Evolutionary conservation across 2,797 vertebrate genomes (phyloP).

Genomic region (Lepilemur ruficaudatus): DNA sequence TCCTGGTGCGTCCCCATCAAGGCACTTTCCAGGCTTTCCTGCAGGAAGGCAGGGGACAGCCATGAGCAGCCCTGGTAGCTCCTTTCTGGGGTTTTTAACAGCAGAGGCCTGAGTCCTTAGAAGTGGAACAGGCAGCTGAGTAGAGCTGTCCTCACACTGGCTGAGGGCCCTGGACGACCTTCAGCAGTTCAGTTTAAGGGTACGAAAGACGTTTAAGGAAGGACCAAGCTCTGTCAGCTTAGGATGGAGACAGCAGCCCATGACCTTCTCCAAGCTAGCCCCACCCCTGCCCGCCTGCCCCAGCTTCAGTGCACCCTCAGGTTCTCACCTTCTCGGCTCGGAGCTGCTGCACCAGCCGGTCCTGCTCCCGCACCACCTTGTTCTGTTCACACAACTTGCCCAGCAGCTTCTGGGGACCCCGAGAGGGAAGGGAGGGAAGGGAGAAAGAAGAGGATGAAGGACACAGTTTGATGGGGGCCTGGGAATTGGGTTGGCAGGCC

Average conservation of each 20-base stretch:
- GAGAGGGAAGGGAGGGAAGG: not conserved
- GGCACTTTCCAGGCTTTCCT: constrained; percentile 96
- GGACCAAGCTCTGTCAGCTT: not conserved
- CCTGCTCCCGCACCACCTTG: constrained; percentile 93
- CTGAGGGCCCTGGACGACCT: not conserved
- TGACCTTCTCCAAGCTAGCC: not conserved
- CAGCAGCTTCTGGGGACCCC: constrained; percentile 91
- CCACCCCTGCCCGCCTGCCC: accelerated
- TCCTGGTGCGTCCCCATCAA: constrained; percentile 96
- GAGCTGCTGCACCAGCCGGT: constrained; percentile 92
- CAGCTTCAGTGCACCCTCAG: accelerated
- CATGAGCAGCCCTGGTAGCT: accelerated
- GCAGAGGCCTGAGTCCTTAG: not conserved
- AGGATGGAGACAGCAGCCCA: not conserved
- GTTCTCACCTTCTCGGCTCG: constrained; percentile 93
- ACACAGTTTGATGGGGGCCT: not conserved
- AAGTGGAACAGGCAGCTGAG: too few species aligned
- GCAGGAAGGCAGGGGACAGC: not conserved
- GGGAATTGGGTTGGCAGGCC: not conserved
- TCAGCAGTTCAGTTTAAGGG: too few species aligned
- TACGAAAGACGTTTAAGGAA: not conserved
- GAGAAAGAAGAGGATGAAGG: constrained; percentile 37
- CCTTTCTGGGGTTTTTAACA: not conserved
- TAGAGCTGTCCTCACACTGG: not conserved
- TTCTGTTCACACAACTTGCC: constrained; percentile 95